These are phyloP conservation scores for Nothocercus nigrocapillus DNA, from an alignment of 2,113 vertebrate species.

Conservation along the genomic window DNA sequence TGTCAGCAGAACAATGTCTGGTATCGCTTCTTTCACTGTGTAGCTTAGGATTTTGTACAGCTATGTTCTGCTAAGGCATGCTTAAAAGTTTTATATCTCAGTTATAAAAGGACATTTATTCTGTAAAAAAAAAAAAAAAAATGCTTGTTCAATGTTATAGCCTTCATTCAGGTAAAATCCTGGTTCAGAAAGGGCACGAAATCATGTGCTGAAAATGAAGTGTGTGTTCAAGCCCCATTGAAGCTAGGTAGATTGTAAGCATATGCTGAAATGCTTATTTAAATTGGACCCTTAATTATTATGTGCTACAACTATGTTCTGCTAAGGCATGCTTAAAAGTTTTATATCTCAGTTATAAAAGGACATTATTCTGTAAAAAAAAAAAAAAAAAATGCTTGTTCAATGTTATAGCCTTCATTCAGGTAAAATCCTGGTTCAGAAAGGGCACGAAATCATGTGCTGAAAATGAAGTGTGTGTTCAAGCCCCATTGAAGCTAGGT, in stretches of 20 bases:
- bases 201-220: conserved; percentile 39
- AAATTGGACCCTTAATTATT: conserved; percentile 60
- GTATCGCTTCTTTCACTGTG: not conserved
- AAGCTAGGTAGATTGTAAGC: conserved; percentile 59
- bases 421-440: conserved; percentile 34
- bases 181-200: not conserved
- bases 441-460: not conserved
- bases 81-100: not conserved
- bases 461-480: conserved; percentile 45
- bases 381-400: not conserved
- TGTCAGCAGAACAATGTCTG: not conserved
- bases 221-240: conserved; percentile 21
- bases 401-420: conserved; percentile 20
- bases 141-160: not conserved
- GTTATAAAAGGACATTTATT: not conserved
- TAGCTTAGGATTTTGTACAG: not conserved
- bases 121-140: not conserved
- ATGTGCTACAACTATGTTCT: conserved; percentile 46
- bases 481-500: conserved; percentile 41
- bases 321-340: not conserved
- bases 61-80: not conserved
- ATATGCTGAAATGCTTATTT: conserved; percentile 64
- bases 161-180: conserved; percentile 53
- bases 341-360: not conserved
- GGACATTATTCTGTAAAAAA: not conserved